Conservation (phyloP, 1,140 invertebrate species). For the Anadara kagoshimensis region DNA sequence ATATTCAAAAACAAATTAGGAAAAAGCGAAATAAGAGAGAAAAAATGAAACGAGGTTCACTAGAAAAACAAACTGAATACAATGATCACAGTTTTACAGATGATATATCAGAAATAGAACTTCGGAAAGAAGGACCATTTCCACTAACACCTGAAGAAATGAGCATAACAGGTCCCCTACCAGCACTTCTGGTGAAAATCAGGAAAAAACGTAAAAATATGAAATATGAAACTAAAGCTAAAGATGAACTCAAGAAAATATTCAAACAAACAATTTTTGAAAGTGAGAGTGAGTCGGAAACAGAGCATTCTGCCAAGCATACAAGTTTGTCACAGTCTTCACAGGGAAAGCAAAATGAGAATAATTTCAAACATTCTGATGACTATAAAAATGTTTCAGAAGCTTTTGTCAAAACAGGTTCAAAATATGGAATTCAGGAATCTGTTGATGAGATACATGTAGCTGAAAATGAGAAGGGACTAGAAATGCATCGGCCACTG, state of each 20-base stretch:
- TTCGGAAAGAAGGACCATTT: slow-evolving; percentile 16
- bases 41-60: too few relatives aligned
- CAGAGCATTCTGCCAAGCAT: background rate
- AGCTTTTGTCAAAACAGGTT: too few relatives aligned
- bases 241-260: slow-evolving; percentile 14
- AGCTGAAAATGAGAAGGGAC: too few relatives aligned
- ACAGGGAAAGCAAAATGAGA: background rate
- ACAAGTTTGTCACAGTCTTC: background rate
- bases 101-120: slow-evolving; percentile 40
- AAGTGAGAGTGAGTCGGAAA: slow-evolving; percentile 22
- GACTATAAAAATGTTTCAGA: too few relatives aligned
- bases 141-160: slow-evolving; percentile 32
- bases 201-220: slow-evolving; percentile 26
- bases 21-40: too few relatives aligned
- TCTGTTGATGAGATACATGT: too few relatives aligned
- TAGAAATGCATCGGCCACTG: too few relatives aligned
- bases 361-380: too few relatives aligned
- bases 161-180: slow-evolving; percentile 36
- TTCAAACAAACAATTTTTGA: background rate
- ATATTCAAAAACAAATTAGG: too few relatives aligned
- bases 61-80: background rate
- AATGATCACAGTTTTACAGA: slow-evolving; percentile 12
- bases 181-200: slow-evolving; percentile 39
- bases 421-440: too few relatives aligned
- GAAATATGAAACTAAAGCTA: slow-evolving; percentile 22